Evolutionary conservation across 2,888 invertebrate species (phyloP).

Genomic region (Euproctis similis): DNA sequence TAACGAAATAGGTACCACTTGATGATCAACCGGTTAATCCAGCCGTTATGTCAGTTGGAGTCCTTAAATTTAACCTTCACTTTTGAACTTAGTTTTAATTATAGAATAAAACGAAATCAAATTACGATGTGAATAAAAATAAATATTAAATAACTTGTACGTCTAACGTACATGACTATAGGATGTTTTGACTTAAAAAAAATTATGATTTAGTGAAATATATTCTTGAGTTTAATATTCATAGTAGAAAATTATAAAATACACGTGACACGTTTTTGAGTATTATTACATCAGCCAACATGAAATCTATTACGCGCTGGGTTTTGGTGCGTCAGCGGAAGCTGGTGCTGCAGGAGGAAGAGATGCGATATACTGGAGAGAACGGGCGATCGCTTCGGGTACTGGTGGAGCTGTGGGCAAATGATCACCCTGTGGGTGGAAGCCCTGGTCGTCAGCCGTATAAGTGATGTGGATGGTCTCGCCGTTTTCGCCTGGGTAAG

Average conservation of each 20-base stretch:
- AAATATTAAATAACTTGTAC: too few relatives aligned
- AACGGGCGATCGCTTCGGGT: conserved; percentile 80
- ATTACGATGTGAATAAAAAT: too few relatives aligned
- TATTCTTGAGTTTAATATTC: conserved; percentile 18
- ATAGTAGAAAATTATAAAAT: conserved; percentile 42
- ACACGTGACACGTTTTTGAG: conserved; percentile 33
- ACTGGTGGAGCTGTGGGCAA: conserved; percentile 82
- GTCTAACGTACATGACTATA: too few relatives aligned
- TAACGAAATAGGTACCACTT: too few relatives aligned
- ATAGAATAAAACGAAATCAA: too few relatives aligned
- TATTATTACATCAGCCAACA: conserved; percentile 32
- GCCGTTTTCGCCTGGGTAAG: conserved; percentile 80
- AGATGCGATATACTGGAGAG: conserved; percentile 68
- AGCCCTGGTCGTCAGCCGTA: conserved; percentile 83
- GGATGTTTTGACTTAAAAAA: too few relatives aligned
- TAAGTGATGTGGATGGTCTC: conserved; percentile 78
- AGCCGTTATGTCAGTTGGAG: too few relatives aligned
- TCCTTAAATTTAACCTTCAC: too few relatives aligned
- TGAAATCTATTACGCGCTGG: conserved; percentile 33
- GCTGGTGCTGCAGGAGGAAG: conserved; percentile 72
- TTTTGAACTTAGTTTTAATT: too few relatives aligned
- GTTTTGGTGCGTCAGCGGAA: conserved; percentile 6
- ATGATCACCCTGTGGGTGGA: conserved; percentile 78
- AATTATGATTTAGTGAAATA: neutral
- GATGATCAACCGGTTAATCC: too few relatives aligned